These are phyloP conservation scores for Ylistrum balloti DNA, from an alignment of 1,140 invertebrate species.

Conservation along the genomic window DNA sequence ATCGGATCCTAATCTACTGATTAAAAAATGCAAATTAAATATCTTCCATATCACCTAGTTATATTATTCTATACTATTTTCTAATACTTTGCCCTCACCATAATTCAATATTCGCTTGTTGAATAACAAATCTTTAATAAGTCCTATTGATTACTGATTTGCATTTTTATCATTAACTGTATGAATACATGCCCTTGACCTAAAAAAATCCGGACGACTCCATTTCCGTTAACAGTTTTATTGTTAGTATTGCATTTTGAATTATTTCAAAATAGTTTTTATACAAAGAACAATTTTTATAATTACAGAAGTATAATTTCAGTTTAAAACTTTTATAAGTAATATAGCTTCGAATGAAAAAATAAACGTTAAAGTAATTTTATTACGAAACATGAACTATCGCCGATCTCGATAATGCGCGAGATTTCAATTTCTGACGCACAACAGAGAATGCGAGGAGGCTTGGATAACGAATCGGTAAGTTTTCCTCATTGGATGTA, in stretches of 20 bases:
- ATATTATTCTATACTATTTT: no score
- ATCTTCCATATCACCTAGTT: no score
- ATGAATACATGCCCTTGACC: no score
- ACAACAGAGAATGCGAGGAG: slow-evolving; percentile 37
- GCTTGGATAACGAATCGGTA: slow-evolving; percentile 1
- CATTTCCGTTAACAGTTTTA: not conserved
- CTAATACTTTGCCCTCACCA: no score
- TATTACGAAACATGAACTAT: slow-evolving; percentile 19
- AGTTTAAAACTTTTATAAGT: not conserved
- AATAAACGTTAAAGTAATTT: not conserved
- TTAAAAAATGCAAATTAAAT: no score
- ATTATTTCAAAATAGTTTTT: slow-evolving; percentile 23
- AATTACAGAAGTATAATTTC: not conserved
- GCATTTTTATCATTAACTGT: no score
- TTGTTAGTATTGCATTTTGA: not conserved
- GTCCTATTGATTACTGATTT: no score
- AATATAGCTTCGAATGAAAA: not conserved
- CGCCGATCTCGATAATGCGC: not conserved
- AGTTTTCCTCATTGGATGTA: not conserved
- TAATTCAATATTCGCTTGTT: no score
- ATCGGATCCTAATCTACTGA: no score
- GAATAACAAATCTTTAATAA: no score
- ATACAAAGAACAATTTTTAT: not conserved
- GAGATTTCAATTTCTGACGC: slow-evolving; percentile 33
- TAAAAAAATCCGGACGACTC: not conserved